Evolutionary conservation across 2,797 vertebrate species (phyloP), one percentile per base, ranked within the genome.

Genomic region (Phalloptychus januarius): DNA sequence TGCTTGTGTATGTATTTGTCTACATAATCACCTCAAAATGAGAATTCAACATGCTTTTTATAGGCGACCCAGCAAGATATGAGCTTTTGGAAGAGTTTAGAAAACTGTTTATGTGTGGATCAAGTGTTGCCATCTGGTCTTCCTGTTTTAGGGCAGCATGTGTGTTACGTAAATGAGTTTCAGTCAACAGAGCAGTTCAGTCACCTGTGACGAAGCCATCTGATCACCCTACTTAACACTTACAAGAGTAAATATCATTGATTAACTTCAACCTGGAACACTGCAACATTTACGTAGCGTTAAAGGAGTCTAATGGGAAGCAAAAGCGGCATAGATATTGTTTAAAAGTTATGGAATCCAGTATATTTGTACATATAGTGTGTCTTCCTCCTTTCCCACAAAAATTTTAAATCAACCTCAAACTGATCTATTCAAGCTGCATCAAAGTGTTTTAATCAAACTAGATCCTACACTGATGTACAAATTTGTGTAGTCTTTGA

Each of bases 191-290:
- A 76, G 74, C 36, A 72, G 80, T 78, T 86, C 74, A 42, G 52
- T 91, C 89, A 91, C 86, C 81, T 90, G 83, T 87, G 85, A 86
- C 80, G 75, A 18, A 76, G 52, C 86, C 91, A 92, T 87, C 90
- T 89, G 86, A 92, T 79, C 46, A 44, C 82, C 79, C 69, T 87
- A 76, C 85, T 89, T 84, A 88, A 89, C 86, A 83, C 58, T 36
- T 76, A 76, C 85, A 78, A 50, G 28, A 74, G 44, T 77, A 79
- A 81, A 83, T 81, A 75, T 84, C 77, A 84, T 44, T 81, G 70
- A 83, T 71, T 50, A 46, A n/a, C 76, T 75, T 78, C 79, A 23
- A 20, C 38, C 78, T 83, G 84, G 18, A 28, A 40, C 23, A 7
- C 48, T 10, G 44, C 71, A 61, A 38, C 11, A 33, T 71, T 48